These are phyloP conservation scores for Plecotus auritus DNA, from an alignment of 2,113 vertebrate species.

Conservation along the genomic window DNA sequence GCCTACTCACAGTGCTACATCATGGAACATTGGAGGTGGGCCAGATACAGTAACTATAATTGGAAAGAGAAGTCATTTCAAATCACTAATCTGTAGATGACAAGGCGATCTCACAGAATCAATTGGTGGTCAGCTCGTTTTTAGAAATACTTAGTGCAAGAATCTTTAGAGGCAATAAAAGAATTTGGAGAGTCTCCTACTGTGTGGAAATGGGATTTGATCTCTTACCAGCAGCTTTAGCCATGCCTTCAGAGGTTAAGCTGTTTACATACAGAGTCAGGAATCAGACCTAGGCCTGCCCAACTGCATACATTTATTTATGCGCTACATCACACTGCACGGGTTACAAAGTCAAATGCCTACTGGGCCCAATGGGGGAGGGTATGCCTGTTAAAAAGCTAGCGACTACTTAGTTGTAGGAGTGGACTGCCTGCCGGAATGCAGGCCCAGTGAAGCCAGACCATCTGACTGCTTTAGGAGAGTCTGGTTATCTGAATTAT, in stretches of 20 bases:
- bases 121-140: neutral
- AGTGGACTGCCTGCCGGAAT: neutral
- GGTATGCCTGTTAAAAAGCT: neutral
- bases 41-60: conserved; percentile 46
- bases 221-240: neutral
- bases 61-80: conserved; percentile 34
- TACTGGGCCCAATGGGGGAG: neutral
- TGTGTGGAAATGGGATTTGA: neutral
- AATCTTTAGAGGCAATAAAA: neutral
- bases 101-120: neutral
- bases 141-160: neutral
- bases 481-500: neutral
- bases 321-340: no score
- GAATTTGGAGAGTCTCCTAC: neutral
- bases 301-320: neutral
- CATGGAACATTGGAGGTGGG: conserved; percentile 25
- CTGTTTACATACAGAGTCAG: neutral
- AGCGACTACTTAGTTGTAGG: neutral
- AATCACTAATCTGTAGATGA: conserved; percentile 33
- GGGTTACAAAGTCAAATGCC: neutral
- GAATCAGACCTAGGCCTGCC: neutral
- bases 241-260: neutral
- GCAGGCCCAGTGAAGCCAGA: neutral
- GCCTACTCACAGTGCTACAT: neutral
- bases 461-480: neutral